phyloP scores from a whole-genome alignment of 1,140 invertebrate species.

The Littorina saxatilis region DNA sequence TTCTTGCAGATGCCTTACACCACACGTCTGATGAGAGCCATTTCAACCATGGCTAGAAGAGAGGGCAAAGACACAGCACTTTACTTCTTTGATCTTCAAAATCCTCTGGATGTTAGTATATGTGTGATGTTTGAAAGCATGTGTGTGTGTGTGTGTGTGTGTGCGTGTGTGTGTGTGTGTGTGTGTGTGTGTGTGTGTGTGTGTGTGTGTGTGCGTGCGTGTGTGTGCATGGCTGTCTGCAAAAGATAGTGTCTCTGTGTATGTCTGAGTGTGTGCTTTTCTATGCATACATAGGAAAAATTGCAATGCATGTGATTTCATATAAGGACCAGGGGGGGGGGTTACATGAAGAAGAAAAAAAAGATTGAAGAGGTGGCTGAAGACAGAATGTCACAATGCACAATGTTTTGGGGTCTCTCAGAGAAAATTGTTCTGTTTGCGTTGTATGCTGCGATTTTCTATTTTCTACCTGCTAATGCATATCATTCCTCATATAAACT shows the following conservation, averaged over 20 bases:
- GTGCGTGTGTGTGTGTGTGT: neutral
- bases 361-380: no score
- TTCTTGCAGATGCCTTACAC: conserved; percentile 76
- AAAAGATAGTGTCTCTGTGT: neutral
- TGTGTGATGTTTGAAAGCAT: neutral
- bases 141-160: neutral
- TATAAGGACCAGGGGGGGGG: no score
- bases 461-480: no score
- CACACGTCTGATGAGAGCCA: conserved; percentile 73
- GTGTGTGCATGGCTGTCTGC: neutral
- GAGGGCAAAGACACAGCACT: conserved; percentile 73
- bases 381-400: no score
- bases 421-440: no score
- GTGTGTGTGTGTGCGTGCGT: neutral
- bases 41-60: conserved; percentile 76
- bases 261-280: neutral
- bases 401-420: no score
- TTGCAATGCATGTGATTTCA: no score
- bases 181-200: neutral
- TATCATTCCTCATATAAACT: no score
- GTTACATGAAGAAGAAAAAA: no score
- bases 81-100: conserved; percentile 79
- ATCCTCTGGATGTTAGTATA: conserved; percentile 69
- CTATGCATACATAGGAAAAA: no score
- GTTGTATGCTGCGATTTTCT: no score